Evolutionary conservation across 2,797 vertebrate species (phyloP).

Genomic region (Apodemus agrarius): DNA sequence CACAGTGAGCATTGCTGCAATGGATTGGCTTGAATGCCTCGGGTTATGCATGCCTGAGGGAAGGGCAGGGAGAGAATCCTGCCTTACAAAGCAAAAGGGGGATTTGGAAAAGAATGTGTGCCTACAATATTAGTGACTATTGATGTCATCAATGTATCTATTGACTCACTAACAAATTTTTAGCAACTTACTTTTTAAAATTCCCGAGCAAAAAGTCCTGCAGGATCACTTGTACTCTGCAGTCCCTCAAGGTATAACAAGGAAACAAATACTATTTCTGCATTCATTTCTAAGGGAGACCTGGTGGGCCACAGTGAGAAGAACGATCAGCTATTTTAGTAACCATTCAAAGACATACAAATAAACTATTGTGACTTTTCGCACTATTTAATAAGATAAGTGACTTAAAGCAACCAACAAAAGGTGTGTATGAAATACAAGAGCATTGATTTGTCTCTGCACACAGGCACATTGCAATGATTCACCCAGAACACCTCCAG

Average conservation of each 20-base stretch:
- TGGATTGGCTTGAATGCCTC: neutral
- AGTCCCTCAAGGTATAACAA: neutral
- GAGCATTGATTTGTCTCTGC: neutral
- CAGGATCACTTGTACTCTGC: neutral
- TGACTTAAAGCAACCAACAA: neutral
- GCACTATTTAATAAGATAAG: neutral
- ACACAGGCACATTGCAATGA: neutral
- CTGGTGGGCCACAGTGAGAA: neutral
- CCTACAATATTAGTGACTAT: neutral
- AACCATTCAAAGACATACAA: neutral
- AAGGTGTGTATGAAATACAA: neutral
- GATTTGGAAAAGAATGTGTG: neutral
- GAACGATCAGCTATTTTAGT: neutral
- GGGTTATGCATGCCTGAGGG: neutral
- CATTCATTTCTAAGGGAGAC: constrained; percentile 11
- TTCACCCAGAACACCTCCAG: neutral
- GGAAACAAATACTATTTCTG: neutral
- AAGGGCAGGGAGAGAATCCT: neutral
- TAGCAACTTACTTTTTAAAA: constrained; percentile 1
- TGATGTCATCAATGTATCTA: neutral
- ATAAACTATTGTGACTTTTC: neutral
- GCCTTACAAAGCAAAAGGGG: neutral
- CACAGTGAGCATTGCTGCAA: neutral
- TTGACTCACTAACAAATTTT: neutral
- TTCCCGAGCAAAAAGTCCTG: neutral